Conservation (phyloP, 2,888 invertebrate species). For the Pyrochroa serraticornis region DNA sequence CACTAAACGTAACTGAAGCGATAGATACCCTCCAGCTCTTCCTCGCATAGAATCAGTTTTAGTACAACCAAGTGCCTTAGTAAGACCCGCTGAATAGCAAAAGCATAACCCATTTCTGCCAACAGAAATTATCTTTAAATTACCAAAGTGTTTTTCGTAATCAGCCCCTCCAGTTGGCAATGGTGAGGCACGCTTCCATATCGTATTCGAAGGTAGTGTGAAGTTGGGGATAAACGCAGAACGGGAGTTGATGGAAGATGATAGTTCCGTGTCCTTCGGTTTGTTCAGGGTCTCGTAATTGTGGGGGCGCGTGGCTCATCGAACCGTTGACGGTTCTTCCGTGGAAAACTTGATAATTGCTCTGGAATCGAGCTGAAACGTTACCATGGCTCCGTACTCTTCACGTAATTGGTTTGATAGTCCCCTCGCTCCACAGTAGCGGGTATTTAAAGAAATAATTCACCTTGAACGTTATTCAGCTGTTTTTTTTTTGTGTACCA, state of each 20-base stretch:
- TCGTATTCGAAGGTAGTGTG: too few relatives aligned
- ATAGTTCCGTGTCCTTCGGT: not conserved
- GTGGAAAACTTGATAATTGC: slow-evolving; percentile 9
- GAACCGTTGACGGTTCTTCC: slow-evolving; percentile 18
- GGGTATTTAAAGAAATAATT: slow-evolving; percentile 13
- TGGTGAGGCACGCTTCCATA: too few relatives aligned
- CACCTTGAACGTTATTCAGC: slow-evolving; percentile 23
- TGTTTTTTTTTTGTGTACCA: slow-evolving; percentile 6
- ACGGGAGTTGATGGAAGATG: not conserved
- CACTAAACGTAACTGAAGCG: too few relatives aligned
- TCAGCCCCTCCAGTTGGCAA: too few relatives aligned
- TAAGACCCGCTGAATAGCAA: too few relatives aligned
- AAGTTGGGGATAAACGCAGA: too few relatives aligned
- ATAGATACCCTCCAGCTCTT: too few relatives aligned
- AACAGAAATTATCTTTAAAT: too few relatives aligned
- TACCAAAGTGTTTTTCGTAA: too few relatives aligned
- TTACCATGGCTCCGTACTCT: slow-evolving; percentile 12
- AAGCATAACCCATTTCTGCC: too few relatives aligned
- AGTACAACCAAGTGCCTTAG: too few relatives aligned
- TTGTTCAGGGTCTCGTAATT: not conserved
- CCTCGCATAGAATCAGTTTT: too few relatives aligned
- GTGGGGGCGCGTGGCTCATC: slow-evolving; percentile 15
- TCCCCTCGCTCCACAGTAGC: slow-evolving; percentile 3
- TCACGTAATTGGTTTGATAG: slow-evolving; percentile 12
- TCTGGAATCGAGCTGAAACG: slow-evolving; percentile 16